Base-by-base conservation (phyloP, 2,113 vertebrate species). In the Gobio gobio region DNA sequence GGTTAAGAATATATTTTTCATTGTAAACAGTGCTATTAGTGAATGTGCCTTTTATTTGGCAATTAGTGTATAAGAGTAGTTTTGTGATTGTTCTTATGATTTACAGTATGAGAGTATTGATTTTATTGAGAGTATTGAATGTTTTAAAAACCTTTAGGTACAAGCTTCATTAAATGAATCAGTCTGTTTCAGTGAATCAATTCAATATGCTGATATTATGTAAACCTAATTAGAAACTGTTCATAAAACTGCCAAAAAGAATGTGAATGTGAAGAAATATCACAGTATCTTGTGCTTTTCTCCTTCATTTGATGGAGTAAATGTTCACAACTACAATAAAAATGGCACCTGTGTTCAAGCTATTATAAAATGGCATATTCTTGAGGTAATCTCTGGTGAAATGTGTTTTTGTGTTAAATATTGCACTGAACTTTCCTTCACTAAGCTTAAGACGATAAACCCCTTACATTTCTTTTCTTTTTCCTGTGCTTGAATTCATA, bases 351-450 rank as follows among this genome's bases (percentile, higher is more conserved):
- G 66, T 40, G 33, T 40, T 68, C 36, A 43, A n/a, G 18, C 66
- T 40, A 70, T 70, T 70, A 70, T n/a, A 22, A 70, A 70, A 43
- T 20, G 36, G 4, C 66, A 43, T 61, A 61, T 43, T 43, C 66
- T 22, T 75, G 24, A 8, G 75, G 7, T 74, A 74, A 74, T 74
- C 70, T 74, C 70, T 49, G 47, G 70, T 43, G 56, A 78, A 78
- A 78, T 78, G 33, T 61, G 76, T 13, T 36, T 58, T n/a, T 59
- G 54, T 59, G 76, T 24, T 22, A 36, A 59, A n/a, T 40, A 59
- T 78, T 29, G 10, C 49, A 36, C 2, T 78, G 20, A 59, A 61
- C 22, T 2, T 78, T 78, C 54, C 36, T 78, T 14, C 54, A 24
- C 29, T 24, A 59, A 43, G 33, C 56, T 40, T 43, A 78, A 78